Percentiles rank a stretch among this genome's conserved stretches.
Evolutionary conservation across 1,140 invertebrate genomes (phyloP).

Genomic region (silkworm (Bombyx mori)): DNA sequence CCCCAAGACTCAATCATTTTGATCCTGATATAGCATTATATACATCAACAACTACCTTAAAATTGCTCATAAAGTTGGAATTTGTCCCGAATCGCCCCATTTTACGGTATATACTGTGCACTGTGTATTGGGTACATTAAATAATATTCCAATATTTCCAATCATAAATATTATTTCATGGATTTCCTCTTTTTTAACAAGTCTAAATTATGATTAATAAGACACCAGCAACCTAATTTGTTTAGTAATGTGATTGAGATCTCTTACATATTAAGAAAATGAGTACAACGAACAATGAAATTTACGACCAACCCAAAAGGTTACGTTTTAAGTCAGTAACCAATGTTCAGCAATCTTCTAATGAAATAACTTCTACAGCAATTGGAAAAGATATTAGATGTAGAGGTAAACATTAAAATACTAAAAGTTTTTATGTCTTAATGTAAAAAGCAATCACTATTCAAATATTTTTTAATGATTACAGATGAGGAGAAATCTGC

Average conservation of each 20-base stretch:
- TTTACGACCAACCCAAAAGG: conserved; percentile 53
- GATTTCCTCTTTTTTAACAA: too few relatives aligned
- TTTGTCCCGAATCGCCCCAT: too few relatives aligned
- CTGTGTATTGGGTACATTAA: too few relatives aligned
- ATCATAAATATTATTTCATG: too few relatives aligned
- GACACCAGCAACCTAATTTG: too few relatives aligned
- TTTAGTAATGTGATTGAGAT: not conserved
- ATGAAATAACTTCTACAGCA: conserved; percentile 39
- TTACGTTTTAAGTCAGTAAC: conserved; percentile 54
- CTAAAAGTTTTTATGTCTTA: not conserved
- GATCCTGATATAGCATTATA: too few relatives aligned
- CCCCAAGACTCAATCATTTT: too few relatives aligned
- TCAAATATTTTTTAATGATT: conserved; percentile 17
- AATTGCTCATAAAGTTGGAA: too few relatives aligned
- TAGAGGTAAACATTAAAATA: conserved; percentile 38
- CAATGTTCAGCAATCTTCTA: conserved; percentile 40
- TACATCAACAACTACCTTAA: too few relatives aligned
- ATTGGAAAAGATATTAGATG: conserved; percentile 42
- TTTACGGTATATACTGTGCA: too few relatives aligned
- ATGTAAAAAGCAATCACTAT: not conserved
- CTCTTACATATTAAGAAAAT: conserved; percentile 17
- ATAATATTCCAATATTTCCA: too few relatives aligned
- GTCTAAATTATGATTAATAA: too few relatives aligned
- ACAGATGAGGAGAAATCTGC: conserved; percentile 60
- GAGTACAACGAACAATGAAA: conserved; percentile 50